phyloP scores from a whole-genome alignment of 2,113 vertebrate species.

The Alaudala cheleensis region DNA sequence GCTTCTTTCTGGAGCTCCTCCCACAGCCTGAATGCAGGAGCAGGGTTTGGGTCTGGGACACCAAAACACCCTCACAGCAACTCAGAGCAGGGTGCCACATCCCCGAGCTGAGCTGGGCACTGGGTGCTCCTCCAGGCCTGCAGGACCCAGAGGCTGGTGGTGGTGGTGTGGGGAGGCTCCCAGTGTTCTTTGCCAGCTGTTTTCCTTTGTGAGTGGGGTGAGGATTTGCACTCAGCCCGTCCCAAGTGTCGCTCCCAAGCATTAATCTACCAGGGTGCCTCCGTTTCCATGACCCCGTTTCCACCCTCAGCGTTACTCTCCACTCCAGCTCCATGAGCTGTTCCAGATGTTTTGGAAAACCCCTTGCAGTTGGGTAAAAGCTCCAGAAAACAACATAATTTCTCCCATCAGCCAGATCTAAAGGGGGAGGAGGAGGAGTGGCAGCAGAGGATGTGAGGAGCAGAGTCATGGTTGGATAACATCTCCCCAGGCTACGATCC shows the following conservation, averaged over 20 bases:
- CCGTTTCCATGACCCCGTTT: conserved; percentile 48
- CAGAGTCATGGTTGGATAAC: neutral
- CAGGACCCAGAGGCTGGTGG: fast-evolving
- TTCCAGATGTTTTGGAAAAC: conserved; percentile 71
- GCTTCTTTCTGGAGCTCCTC: neutral
- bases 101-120: neutral
- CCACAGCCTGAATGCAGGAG: neutral
- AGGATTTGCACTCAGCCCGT: neutral
- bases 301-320: conserved; percentile 21
- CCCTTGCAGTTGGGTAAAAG: conserved; percentile 15
- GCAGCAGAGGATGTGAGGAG: conserved; percentile 10
- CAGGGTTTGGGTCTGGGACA: neutral
- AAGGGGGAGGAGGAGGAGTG: neutral
- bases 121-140: neutral
- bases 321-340: conserved; percentile 45
- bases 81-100: neutral
- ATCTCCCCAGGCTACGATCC: neutral
- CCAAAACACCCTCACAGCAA: neutral
- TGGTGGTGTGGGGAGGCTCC: neutral
- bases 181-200: neutral
- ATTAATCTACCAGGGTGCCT: conserved; percentile 46
- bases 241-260: neutral
- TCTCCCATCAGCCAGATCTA: conserved; percentile 6
- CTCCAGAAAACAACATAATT: conserved; percentile 16
- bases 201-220: neutral